Evolutionary conservation across 2,797 vertebrate genomes (phyloP).

Genomic region (Sarcoramphus papa): DNA sequence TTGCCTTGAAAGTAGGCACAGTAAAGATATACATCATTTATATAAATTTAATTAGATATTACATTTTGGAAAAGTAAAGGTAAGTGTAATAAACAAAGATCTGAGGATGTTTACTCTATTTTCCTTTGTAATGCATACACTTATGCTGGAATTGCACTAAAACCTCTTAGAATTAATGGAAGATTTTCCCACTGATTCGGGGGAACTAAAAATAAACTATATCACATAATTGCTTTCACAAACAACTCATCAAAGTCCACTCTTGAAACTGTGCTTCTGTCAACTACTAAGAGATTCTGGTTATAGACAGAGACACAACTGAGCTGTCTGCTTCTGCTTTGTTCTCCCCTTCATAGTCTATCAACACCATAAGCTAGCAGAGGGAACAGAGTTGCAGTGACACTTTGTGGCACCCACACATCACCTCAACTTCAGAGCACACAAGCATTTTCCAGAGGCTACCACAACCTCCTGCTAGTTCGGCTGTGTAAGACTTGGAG

Average conservation of each 20-base stretch:
- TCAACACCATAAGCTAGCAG: rapidly evolving
- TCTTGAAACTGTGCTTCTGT: background rate
- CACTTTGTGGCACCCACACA: background rate
- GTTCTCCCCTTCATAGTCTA: background rate
- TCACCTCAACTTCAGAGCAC: background rate
- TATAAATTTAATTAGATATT: background rate
- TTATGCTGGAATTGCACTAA: background rate
- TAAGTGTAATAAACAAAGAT: background rate
- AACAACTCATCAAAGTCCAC: background rate
- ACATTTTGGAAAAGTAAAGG: background rate
- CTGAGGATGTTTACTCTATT: background rate
- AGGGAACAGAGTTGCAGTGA: background rate
- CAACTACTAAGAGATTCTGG: background rate
- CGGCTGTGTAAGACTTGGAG: background rate
- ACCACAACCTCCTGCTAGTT: background rate
- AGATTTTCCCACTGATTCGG: background rate
- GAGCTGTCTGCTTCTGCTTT: background rate
- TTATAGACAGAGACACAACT: background rate
- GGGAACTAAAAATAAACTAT: background rate
- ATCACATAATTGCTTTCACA: background rate
- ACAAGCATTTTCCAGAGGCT: background rate
- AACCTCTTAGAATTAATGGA: background rate
- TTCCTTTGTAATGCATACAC: background rate
- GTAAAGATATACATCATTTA: background rate
- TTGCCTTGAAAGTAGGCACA: background rate